Percentiles rank a stretch among this genome's conserved stretches.
Evolutionary conservation across 1,140 invertebrate species (phyloP).

Genomic region (Prorops nasuta): DNA sequence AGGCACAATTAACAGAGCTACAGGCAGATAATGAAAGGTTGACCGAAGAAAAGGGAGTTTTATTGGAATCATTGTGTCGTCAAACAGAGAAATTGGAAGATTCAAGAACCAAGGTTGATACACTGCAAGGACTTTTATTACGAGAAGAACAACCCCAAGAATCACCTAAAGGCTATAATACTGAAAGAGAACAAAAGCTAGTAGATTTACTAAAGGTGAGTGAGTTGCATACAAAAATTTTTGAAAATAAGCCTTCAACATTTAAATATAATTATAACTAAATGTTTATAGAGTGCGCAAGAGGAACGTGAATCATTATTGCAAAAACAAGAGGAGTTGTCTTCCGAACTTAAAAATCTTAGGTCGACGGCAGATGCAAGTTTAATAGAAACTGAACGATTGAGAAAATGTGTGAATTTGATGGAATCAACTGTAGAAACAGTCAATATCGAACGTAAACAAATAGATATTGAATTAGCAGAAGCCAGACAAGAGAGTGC

Average conservation of each 20-base stretch:
- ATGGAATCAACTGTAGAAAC: constrained; percentile 72
- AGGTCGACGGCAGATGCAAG: constrained; percentile 54
- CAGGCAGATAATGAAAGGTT: constrained; percentile 85
- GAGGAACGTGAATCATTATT: constrained; percentile 73
- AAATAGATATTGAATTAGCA: constrained; percentile 69
- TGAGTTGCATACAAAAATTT: not conserved
- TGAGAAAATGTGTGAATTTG: constrained; percentile 66
- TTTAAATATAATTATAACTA: not conserved
- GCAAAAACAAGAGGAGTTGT: constrained; percentile 78
- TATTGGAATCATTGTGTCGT: constrained; percentile 86
- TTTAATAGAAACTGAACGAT: constrained; percentile 62
- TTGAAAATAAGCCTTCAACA: not conserved
- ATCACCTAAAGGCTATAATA: constrained; percentile 54
- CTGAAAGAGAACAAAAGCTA: constrained; percentile 80
- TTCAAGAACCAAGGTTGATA: constrained; percentile 69
- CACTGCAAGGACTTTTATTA: constrained; percentile 70
- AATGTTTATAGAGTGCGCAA: constrained; percentile 66
- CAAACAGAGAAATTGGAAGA: constrained; percentile 91
- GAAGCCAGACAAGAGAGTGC: constrained; percentile 63
- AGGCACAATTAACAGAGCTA: constrained; percentile 77
- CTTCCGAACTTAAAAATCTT: constrained; percentile 62
- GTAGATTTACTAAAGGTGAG: constrained; percentile 77
- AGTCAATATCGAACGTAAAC: constrained; percentile 68
- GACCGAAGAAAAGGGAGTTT: constrained; percentile 81
- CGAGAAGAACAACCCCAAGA: constrained; percentile 65